Conservation (phyloP, 2,113 vertebrate genomes). For the Irena cyanogastra region DNA sequence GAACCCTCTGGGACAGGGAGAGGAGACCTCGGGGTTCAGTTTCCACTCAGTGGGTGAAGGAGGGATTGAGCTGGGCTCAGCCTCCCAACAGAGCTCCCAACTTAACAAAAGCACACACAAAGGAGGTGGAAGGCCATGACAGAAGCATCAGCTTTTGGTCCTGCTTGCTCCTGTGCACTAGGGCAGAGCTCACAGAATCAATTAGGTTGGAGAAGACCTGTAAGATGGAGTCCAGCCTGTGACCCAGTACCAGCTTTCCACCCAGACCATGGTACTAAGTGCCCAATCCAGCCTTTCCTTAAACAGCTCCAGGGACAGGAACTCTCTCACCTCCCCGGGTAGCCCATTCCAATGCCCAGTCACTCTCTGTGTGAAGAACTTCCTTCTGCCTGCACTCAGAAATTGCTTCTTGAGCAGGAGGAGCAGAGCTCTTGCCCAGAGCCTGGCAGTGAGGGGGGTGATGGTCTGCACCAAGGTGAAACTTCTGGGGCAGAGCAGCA, state of each 20-base stretch:
- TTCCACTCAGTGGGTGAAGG: not conserved
- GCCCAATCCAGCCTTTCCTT: not conserved
- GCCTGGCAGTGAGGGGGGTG: rapidly evolving
- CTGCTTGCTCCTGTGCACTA: no score
- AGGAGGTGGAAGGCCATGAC: rapidly evolving
- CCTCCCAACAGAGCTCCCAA: rapidly evolving
- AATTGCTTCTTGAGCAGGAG: not conserved
- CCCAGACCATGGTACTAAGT: not conserved
- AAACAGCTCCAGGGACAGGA: not conserved
- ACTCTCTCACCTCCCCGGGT: not conserved
- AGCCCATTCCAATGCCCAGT: not conserved
- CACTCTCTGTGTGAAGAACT: not conserved
- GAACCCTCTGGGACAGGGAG: rapidly evolving
- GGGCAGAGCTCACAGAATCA: not conserved
- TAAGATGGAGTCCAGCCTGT: not conserved
- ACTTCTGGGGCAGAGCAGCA: not conserved
- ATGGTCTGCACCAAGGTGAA: not conserved
- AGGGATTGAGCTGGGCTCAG: not conserved
- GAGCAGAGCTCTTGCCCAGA: not conserved
- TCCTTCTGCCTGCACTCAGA: not conserved
- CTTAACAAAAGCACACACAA: rapidly evolving
- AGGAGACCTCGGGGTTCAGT: not conserved
- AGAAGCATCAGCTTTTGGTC: not conserved
- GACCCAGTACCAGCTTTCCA: not conserved
- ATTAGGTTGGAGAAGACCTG: not conserved